Evolutionary conservation across 2,888 invertebrate species (phyloP).

Genomic region (Frankliniella intonsa): DNA sequence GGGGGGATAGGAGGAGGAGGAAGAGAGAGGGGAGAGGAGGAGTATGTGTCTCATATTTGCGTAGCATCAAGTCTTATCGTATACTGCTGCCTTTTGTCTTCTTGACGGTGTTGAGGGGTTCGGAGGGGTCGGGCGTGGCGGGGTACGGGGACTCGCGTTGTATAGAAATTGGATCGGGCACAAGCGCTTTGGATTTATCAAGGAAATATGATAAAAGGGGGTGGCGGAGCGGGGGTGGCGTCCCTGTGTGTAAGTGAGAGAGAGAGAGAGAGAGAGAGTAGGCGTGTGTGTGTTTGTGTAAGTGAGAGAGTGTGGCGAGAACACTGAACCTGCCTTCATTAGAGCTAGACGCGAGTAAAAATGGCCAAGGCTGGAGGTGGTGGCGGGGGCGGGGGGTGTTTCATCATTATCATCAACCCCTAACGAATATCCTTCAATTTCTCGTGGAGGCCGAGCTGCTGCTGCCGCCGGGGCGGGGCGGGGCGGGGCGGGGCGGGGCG

Average conservation of each 20-base stretch:
- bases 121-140: neutral
- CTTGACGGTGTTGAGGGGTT: neutral
- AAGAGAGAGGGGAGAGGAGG: neutral
- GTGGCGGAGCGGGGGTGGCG: neutral
- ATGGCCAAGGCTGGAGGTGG: neutral
- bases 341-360: slow-evolving; percentile 12
- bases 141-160: neutral
- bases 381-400: neutral
- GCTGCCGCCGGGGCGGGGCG: neutral
- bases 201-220: slow-evolving; percentile 9
- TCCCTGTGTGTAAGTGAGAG: neutral
- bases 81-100: too few species aligned
- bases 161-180: slow-evolving; percentile 11
- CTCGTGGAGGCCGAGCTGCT: neutral
- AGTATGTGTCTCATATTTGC: neutral
- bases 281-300: neutral
- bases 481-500: neutral
- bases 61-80: too few species aligned
- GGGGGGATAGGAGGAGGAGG: neutral
- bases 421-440: slow-evolving; percentile 21
- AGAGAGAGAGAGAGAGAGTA: neutral
- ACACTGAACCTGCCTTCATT: slow-evolving; percentile 19
- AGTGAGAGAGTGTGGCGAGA: neutral
- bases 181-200: slow-evolving; percentile 20
- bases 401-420: slow-evolving; percentile 2